These are phyloP conservation scores for Ganaspis sp. DNA, from an alignment of 1,140 invertebrate genomes.

Conservation along the genomic window DNA sequence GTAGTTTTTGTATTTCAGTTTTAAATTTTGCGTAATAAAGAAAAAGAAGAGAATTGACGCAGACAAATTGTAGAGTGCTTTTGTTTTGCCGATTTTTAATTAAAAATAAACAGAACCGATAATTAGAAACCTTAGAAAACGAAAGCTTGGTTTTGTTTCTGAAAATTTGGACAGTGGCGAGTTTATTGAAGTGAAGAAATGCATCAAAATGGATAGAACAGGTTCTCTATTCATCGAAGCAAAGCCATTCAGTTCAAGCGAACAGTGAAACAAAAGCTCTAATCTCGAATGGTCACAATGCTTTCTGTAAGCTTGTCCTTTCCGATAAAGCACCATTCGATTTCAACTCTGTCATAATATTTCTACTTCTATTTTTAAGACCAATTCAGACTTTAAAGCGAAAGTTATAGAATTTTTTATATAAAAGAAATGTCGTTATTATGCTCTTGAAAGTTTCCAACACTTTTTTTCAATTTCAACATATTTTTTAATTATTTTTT, in stretches of 20 bases:
- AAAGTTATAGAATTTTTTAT: background rate
- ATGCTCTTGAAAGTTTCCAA: no score
- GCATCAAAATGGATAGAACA: constrained; percentile 26
- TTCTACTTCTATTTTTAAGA: constrained; percentile 6
- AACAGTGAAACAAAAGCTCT: constrained; percentile 56
- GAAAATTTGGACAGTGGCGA: constrained; percentile 46
- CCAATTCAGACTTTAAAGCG: background rate
- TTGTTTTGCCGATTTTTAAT: background rate
- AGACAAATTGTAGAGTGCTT: no score
- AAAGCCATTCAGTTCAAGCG: constrained; percentile 45
- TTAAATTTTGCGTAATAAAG: no score
- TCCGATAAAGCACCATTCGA: constrained; percentile 48
- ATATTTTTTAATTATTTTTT: no score
- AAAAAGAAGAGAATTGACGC: no score
- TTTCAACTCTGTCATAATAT: background rate
- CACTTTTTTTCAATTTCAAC: no score
- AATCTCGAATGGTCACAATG: constrained; percentile 57
- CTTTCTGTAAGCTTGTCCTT: constrained; percentile 49
- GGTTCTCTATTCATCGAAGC: constrained; percentile 16
- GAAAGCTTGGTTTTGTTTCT: constrained; percentile 35
- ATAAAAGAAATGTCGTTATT: background rate
- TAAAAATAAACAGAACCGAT: background rate
- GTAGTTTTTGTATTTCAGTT: no score
- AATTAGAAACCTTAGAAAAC: constrained; percentile 29
- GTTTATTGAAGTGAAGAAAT: constrained; percentile 41